Base-by-base conservation (phyloP, 2,888 invertebrate species). In the Eilema griseolum region DNA sequence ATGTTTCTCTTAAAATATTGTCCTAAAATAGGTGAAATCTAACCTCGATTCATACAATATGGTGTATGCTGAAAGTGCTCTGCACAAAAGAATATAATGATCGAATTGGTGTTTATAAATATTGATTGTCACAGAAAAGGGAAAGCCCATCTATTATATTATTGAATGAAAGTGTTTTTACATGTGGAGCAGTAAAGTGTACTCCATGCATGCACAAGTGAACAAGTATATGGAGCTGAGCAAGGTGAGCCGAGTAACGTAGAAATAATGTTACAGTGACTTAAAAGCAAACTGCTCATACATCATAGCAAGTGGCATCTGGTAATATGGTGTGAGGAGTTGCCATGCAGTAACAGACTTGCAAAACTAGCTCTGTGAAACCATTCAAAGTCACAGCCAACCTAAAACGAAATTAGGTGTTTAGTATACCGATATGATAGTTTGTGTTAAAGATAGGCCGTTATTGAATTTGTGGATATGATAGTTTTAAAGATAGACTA, bases 391-490 rank as follows among this genome's bases (percentile, higher is more conserved):
- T 3, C 12, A 26, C 59, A 24, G 26, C 59, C 4, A 59, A 16
- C 20, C 16, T 16, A 16, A 28, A 59, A 28, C 28, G 16, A 28
- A 59, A 60, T 67, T 63, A 31, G 41, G 60, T 64, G 31, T 68
- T 3, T 64, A 63, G 41, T 59, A 28, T 46, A 69, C 28, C 23
- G 4, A 41, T 41, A 41, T 41, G 57, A 59, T 69, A 41, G 5
- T 41, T 69, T 69, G 28, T 37, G 60, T 65, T 61, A 46, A 26
- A 52, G 12, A 23, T 61, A 33, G 46, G 16, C 10, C 37, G 64
- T 60, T 69, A 60, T 64, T 69, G 20, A 57, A 46, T 57, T 69
- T 59, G 23, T 63, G 60, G 59, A 37, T 62, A 10, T 64, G 7
- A 59, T 69, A 41, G 5, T 46, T 69, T 65, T 61, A 31, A 26